Evolutionary conservation across 2,888 invertebrate genomes (phyloP).

Genomic region (Ormyrus pomaceus): DNA sequence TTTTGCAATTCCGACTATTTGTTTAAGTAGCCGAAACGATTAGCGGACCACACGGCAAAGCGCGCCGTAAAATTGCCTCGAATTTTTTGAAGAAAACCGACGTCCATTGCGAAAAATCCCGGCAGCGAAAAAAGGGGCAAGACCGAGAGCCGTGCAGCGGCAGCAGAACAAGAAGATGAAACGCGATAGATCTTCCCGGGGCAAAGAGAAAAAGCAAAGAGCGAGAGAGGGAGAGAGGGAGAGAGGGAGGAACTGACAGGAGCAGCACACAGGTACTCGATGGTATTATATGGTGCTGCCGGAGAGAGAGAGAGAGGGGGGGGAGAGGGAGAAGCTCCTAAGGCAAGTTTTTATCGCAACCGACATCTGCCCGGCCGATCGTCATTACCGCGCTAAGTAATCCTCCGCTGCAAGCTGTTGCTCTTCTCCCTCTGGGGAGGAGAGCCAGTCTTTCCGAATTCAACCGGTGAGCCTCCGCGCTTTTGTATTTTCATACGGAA

Average conservation of each 20-base stretch:
- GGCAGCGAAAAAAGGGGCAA: neutral
- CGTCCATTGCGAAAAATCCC: conserved; percentile 36
- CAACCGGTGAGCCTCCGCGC: neutral
- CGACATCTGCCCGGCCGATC: conserved; percentile 72
- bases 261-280: conserved; percentile 40
- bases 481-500: conserved; percentile 2
- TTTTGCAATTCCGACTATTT: no score
- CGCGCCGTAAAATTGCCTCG: no score
- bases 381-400: conserved; percentile 72
- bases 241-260: conserved; percentile 60
- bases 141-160: conserved; percentile 10
- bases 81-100: neutral
- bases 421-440: conserved; percentile 24
- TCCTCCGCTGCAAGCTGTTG: conserved; percentile 58
- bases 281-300: conserved; percentile 68
- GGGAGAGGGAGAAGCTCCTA: conserved; percentile 55
- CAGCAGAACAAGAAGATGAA: conserved; percentile 36
- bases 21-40: no score
- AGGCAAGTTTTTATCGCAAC: conserved; percentile 73
- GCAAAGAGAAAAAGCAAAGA: conserved; percentile 45
- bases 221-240: conserved; percentile 44
- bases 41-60: no score
- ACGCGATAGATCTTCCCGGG: conserved; percentile 30
- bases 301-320: conserved; percentile 51
- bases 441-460: conserved; percentile 32